phyloP scores from a whole-genome alignment of 2,888 invertebrate genomes.

The Nasonovia ribisnigri region DNA sequence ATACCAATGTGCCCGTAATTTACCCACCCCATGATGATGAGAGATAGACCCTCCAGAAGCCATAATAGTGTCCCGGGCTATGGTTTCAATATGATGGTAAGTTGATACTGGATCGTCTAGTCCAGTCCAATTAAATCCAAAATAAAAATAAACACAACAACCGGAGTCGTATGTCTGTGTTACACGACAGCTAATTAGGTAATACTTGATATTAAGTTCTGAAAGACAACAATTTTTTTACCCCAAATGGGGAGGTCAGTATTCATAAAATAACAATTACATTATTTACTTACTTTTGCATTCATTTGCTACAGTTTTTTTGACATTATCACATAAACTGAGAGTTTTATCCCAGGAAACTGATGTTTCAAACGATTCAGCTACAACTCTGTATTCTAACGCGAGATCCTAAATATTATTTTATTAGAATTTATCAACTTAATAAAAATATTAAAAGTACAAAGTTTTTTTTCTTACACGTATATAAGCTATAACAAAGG shows the following conservation, averaged over 20 bases:
- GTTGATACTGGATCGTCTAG: constrained; percentile 79
- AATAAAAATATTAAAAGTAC: neutral
- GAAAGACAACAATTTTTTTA: constrained; percentile 34
- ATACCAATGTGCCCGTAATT: constrained; percentile 90
- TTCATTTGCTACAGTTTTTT: constrained; percentile 79
- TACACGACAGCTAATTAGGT: constrained; percentile 83
- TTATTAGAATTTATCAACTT: neutral
- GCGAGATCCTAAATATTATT: constrained; percentile 82
- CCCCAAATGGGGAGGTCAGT: neutral
- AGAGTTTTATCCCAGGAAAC: constrained; percentile 95
- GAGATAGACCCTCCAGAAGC: constrained; percentile 92
- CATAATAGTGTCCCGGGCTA: constrained; percentile 92
- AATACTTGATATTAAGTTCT: constrained; percentile 74
- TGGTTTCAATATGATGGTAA: constrained; percentile 89
- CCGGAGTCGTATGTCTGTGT: constrained; percentile 98
- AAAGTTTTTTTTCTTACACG: constrained; percentile 76
- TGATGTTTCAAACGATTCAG: constrained; percentile 99
- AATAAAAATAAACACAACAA: constrained; percentile 95
- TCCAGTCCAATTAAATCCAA: constrained; percentile 82
- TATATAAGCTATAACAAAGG: constrained; percentile 98
- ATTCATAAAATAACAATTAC: neutral
- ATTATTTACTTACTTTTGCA: constrained; percentile 71
- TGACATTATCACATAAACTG: constrained; percentile 89
- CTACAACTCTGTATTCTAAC: constrained; percentile 86
- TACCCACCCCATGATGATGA: constrained; percentile 97